Evolutionary conservation across 2,888 invertebrate genomes (phyloP).

Genomic region (Heliconius ethilla): DNA sequence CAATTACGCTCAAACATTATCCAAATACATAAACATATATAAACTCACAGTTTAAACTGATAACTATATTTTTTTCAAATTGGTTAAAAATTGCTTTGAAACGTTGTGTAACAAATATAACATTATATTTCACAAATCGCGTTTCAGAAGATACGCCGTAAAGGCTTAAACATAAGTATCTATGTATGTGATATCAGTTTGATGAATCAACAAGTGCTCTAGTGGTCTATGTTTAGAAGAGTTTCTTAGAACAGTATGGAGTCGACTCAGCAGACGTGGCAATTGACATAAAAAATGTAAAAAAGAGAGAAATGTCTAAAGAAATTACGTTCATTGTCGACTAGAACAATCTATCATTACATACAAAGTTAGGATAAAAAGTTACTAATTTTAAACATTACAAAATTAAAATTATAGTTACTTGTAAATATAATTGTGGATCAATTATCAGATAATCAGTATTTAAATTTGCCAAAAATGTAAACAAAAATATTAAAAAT

Average conservation of each 20-base stretch:
- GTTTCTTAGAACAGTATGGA: conserved; percentile 9
- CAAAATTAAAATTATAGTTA: no score
- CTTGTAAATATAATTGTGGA: no score
- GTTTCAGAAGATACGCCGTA: not conserved
- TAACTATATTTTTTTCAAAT: no score
- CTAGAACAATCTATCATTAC: no score
- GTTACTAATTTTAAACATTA: no score
- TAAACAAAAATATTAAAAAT: no score
- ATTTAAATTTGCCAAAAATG: no score
- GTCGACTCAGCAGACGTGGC: not conserved
- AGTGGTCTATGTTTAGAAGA: conserved; percentile 18
- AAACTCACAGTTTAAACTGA: no score
- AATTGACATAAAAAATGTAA: not conserved
- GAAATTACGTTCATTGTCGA: not conserved
- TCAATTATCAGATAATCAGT: no score
- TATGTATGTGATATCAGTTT: conserved; percentile 9
- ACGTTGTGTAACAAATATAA: not conserved
- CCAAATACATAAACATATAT: no score
- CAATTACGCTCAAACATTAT: no score
- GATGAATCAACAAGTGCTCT: conserved; percentile 16
- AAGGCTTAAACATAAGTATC: not conserved
- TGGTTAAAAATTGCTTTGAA: not conserved
- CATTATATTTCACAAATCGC: not conserved
- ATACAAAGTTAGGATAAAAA: no score
- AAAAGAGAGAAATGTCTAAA: not conserved